Percentiles rank a stretch among this genome's conserved stretches.
Evolutionary conservation across 1,140 invertebrate species (phyloP).

Genomic region (Lasioglossum baleicum): DNA sequence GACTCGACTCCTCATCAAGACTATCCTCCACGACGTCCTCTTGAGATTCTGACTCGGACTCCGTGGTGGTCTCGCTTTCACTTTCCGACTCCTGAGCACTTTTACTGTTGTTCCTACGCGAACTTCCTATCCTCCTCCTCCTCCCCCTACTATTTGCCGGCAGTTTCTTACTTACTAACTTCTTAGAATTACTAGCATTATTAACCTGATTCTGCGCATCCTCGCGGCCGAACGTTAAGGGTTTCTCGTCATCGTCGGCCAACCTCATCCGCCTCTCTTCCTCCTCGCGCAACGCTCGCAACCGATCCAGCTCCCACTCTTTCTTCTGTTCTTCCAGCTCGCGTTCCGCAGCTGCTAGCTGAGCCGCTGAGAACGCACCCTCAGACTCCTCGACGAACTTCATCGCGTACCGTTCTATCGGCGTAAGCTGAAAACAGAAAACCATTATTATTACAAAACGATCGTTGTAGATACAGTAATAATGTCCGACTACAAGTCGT

Average conservation of each 20-base stretch:
- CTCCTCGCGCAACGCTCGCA: constrained; percentile 87
- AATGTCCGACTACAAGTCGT: too few species aligned
- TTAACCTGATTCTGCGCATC: constrained; percentile 91
- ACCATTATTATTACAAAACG: not conserved
- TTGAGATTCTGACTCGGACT: constrained; percentile 69
- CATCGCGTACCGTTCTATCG: constrained; percentile 96
- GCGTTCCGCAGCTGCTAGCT: constrained; percentile 91
- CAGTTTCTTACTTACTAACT: constrained; percentile 69
- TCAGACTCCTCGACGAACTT: constrained; percentile 93
- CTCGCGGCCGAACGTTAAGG: constrained; percentile 86
- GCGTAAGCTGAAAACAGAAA: constrained; percentile 86
- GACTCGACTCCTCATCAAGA: constrained; percentile 68
- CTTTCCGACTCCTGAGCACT: constrained; percentile 61
- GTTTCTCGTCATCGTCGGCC: constrained; percentile 83
- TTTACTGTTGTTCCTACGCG: constrained; percentile 57
- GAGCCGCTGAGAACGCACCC: constrained; percentile 91
- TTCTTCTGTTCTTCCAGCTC: constrained; percentile 95
- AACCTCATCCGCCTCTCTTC: constrained; percentile 84
- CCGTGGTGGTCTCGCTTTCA: constrained; percentile 67
- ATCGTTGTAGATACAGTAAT: too few species aligned
- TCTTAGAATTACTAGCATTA: constrained; percentile 78
- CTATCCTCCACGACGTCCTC: constrained; percentile 69
- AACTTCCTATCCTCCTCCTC: constrained; percentile 53
- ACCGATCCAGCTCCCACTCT: constrained; percentile 94
- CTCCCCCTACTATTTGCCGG: constrained; percentile 54